Evolutionary conservation across 2,113 vertebrate genomes (phyloP), one percentile per base, ranked within the genome.

Genomic region (Pelusios castaneus): DNA sequence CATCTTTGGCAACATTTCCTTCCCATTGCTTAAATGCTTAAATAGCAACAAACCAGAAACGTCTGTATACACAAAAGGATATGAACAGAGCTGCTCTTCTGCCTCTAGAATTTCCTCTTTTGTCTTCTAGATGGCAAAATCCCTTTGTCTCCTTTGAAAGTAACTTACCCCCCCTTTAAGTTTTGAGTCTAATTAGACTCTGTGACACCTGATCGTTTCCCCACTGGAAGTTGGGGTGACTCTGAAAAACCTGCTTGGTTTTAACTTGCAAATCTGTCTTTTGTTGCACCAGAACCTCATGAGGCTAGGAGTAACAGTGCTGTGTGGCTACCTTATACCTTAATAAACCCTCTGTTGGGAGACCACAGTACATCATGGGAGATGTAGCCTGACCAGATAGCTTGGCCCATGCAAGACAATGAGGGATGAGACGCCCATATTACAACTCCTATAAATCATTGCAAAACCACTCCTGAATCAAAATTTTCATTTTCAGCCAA

Each of bases 251-350:
- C 1, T 0, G 17, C 75, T 60, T 81, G 81, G 47, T 52, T 95
- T 96, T 95, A 27, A 67, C 76, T 92, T 70, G 95, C 92, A 89
- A 47, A 88, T 95, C 86, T 89, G 84, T 82, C 76, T 80, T 95
- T 95, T 95, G 92, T 89, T 89, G 51, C 93, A 51, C 45, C 21
- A 93, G 80, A 84, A 94, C 52, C 56, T 92, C 73, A 82, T 87
- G 80, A 82, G 29, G 34, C 89, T 67, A 34, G 34, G 60, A 38
- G 19, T 67, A 17, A 38, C 63, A 67, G 34, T n/a, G 34, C 8
- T 67, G 34, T 67, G 17, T 31, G 63, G 17, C 34, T n/a, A 70
- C 9, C 4, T 38, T n/a, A 70, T 47, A 10, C 47, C 47, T 31
- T 60, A 38, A n/a, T n/a, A 70, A 70, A 38, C 63, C 16, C n/a